These are phyloP conservation scores for Dryadula phaetusa DNA, from an alignment of 2,888 invertebrate species.

Conservation along the genomic window DNA sequence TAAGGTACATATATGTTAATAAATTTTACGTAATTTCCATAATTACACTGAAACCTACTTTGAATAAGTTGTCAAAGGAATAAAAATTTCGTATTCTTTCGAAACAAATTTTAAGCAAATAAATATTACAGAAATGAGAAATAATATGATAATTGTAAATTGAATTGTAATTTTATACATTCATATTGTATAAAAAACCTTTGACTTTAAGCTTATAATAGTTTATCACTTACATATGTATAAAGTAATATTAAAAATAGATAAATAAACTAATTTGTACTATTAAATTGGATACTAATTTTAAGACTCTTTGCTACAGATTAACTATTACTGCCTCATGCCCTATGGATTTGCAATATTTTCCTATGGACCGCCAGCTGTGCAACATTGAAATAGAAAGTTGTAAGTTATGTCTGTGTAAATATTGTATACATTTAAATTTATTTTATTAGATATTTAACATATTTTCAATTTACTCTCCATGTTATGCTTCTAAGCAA, in stretches of 20 bases:
- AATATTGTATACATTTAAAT: background rate
- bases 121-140: too few species aligned
- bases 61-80: too few species aligned
- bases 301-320: constrained; percentile 80
- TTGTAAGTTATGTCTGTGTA: constrained; percentile 89
- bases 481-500: constrained; percentile 24
- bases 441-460: constrained; percentile 18
- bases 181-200: too few species aligned
- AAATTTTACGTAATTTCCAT: background rate
- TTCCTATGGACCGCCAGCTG: constrained; percentile 97
- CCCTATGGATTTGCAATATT: constrained; percentile 97
- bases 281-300: background rate
- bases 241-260: background rate
- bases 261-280: background rate
- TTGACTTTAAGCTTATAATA: too few species aligned
- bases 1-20: too few species aligned
- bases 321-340: constrained; percentile 98
- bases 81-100: too few species aligned
- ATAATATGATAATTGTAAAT: too few species aligned
- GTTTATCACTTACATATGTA: too few species aligned
- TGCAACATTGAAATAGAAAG: constrained; percentile 98
- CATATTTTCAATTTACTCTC: constrained; percentile 13
- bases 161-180: too few species aligned
- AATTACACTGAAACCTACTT: background rate
- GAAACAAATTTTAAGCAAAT: too few species aligned